Conservation (phyloP, 2,888 invertebrate genomes). For the Pinctada fucata region DNA sequence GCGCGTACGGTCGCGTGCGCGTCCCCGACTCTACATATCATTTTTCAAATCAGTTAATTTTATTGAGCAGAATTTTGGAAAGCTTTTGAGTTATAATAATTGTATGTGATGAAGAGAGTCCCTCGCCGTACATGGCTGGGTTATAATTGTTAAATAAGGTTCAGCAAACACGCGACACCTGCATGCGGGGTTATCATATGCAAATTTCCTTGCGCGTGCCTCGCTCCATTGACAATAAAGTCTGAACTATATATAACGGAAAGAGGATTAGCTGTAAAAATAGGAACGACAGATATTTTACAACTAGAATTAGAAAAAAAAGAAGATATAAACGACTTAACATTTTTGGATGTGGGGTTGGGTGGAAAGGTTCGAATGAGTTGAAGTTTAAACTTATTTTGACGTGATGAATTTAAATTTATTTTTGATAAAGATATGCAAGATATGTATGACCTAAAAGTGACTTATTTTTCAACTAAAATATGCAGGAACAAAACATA, state of each 20-base stretch:
- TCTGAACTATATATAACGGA: neutral
- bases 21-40: neutral
- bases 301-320: neutral
- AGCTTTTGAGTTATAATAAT: too few relatives aligned
- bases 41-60: neutral
- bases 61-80: neutral
- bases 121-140: neutral
- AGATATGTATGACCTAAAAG: too few relatives aligned
- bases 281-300: neutral
- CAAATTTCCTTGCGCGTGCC: constrained; percentile 2
- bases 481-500: too few relatives aligned
- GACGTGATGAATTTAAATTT: too few relatives aligned
- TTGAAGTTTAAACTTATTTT: too few relatives aligned
- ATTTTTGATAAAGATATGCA: too few relatives aligned
- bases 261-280: neutral
- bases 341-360: too few relatives aligned
- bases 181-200: neutral
- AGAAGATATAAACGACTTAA: too few relatives aligned
- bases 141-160: neutral
- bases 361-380: too few relatives aligned
- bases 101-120: neutral
- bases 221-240: neutral
- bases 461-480: too few relatives aligned
- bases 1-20: neutral
- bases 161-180: constrained; percentile 1